Evolutionary conservation across 1,140 invertebrate genomes (phyloP), one percentile per base, ranked within the genome.

Genomic region (Eriocheir sinensis): DNA sequence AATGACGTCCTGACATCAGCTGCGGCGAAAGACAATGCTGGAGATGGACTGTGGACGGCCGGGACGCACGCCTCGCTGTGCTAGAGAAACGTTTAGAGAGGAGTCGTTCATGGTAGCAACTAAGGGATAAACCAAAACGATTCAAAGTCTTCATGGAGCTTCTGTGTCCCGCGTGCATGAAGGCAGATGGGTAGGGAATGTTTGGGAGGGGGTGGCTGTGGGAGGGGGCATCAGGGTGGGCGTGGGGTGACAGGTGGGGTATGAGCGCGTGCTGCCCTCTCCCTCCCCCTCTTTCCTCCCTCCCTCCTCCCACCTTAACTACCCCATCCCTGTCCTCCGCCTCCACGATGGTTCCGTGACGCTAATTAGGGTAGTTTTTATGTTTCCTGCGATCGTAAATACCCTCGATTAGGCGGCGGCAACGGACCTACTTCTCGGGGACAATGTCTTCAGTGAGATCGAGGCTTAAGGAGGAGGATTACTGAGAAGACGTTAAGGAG

Each of bases 321-420:
- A 72, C 60, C 60, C 60, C 1, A 0, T 21, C 60, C 27, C 60
- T 6, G 60, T 21, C 60, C 27, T 72, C 60, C 27, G 60, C 60
- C n/a, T 48, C 60, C 60, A n/a, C 60, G 60, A 72, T 72, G 60
- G 60, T 72, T 72, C 60, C 60, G 60, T 72, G 60, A 72, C 60
- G 21, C 60, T 72, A 72, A 72, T 72, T 72, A n/a, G 1, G n/a
- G 21, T n/a, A 27, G 21, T 72, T 72, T 72, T 72, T 72, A 72
- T 72, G 60, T 72, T 72, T 72, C 60, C 60, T 72, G 60, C 6
- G 60, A 72, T 72, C 4, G 60, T 72, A 72, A 72, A 72, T 72
- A n/a, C 27, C n/a, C 60, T 72, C n/a, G 60, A 72, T 72, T 72
- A 72, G 12, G 27, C 6, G 21, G 17, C 17, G 21, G 21, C 27